Conservation (phyloP, 1,140 invertebrate genomes). For the Maconellicoccus hirsutus region DNA sequence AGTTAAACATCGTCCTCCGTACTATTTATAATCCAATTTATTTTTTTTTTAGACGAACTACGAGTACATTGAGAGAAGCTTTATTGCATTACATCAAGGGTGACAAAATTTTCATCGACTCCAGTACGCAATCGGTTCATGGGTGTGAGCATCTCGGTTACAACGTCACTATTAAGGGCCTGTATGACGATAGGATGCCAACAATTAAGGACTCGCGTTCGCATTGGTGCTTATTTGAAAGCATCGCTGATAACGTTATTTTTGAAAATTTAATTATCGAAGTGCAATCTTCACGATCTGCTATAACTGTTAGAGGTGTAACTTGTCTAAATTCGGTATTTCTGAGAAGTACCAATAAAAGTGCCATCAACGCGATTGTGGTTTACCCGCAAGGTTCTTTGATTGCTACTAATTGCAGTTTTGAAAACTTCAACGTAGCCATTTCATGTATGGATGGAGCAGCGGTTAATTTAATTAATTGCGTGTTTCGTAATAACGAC, state of each 20-base stretch:
- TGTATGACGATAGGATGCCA: not conserved
- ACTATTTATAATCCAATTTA: too few relatives aligned
- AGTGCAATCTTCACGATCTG: not conserved
- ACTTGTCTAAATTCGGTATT: not conserved
- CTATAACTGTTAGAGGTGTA: not conserved
- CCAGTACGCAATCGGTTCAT: not conserved
- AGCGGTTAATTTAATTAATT: not conserved
- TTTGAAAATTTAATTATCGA: not conserved
- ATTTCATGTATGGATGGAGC: not conserved
- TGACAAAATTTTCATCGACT: not conserved
- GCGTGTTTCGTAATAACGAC: not conserved
- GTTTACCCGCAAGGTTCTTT: not conserved
- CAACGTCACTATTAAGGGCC: not conserved
- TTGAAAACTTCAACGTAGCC: not conserved
- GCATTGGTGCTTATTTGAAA: slow-evolving; percentile 10
- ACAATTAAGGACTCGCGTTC: not conserved
- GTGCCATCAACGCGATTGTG: not conserved
- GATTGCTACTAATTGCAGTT: not conserved
- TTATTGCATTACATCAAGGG: not conserved
- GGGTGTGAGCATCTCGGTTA: not conserved
- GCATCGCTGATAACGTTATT: not conserved
- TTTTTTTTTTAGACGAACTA: not conserved
- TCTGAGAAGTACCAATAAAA: not conserved
- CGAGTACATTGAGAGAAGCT: not conserved
- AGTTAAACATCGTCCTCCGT: not conserved